These are phyloP conservation scores for Paradisaea rubra DNA, from an alignment of 2,113 vertebrate species.

Conservation along the genomic window DNA sequence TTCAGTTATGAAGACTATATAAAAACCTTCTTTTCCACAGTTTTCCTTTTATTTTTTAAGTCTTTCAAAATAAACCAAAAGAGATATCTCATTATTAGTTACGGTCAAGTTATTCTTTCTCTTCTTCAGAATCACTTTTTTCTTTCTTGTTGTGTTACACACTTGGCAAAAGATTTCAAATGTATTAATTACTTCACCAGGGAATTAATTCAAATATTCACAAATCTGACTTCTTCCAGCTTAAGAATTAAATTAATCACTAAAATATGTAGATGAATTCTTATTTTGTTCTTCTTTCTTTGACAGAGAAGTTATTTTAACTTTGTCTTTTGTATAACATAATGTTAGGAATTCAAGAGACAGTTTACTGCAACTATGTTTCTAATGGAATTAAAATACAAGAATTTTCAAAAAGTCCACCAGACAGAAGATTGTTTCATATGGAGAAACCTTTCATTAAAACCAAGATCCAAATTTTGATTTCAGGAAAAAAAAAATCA, in stretches of 20 bases:
- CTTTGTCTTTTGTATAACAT: not conserved
- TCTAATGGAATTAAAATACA: not conserved
- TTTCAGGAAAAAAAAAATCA: not conserved
- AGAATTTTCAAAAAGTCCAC: not conserved
- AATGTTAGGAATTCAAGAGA: not conserved
- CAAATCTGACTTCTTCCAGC: not conserved
- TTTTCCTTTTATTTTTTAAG: not conserved
- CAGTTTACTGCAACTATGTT: not conserved
- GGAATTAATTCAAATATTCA: not conserved
- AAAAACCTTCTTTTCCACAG: not conserved
- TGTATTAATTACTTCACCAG: not conserved
- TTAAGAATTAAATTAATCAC: not conserved
- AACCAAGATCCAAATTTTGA: not conserved
- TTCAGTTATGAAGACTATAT: not conserved
- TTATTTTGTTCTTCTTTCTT: not conserved
- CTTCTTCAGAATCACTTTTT: not conserved
- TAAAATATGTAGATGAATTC: not conserved
- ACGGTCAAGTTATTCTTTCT: not conserved
- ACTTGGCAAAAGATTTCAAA: not conserved
- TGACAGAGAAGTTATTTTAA: not conserved
- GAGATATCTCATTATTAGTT: not conserved
- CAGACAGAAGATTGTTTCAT: not conserved
- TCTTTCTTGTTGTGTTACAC: not conserved
- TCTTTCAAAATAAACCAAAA: not conserved
- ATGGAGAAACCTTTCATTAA: not conserved